These are phyloP conservation scores for Pygocentrus nattereri DNA, from an alignment of 2,797 vertebrate genomes.

Conservation along the genomic window DNA sequence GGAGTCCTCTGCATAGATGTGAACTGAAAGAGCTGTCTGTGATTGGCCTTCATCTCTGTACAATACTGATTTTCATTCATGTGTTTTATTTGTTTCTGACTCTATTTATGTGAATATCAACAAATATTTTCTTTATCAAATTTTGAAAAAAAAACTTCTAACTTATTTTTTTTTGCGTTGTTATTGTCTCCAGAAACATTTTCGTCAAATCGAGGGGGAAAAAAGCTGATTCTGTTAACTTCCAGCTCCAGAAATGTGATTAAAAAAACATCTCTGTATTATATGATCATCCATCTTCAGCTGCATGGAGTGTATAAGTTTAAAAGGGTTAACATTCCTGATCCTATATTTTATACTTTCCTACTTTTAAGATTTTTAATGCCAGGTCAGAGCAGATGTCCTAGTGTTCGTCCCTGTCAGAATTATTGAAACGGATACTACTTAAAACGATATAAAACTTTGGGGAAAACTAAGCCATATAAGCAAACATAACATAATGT, in stretches of 20 bases:
- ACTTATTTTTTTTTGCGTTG: constrained; percentile 75
- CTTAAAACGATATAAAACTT: not conserved
- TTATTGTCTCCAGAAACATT: constrained; percentile 53
- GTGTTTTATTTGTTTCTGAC: constrained; percentile 65
- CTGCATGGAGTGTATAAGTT: not conserved
- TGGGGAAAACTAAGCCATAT: constrained; percentile 34
- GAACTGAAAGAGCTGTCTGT: constrained; percentile 68
- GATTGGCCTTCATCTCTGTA: constrained; percentile 71
- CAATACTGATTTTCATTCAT: constrained; percentile 69
- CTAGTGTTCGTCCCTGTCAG: no score
- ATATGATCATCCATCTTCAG: not conserved
- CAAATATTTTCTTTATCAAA: constrained; percentile 54
- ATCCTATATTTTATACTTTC: not conserved
- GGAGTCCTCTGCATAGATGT: constrained; percentile 71
- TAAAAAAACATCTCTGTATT: not conserved
- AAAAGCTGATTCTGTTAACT: not conserved
- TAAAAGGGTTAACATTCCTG: constrained; percentile 3
- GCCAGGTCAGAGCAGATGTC: not conserved
- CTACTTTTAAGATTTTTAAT: constrained; percentile 2
- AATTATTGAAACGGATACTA: not conserved
- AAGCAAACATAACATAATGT: constrained; percentile 12
- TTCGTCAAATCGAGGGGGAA: not conserved
- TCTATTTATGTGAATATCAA: constrained; percentile 74
- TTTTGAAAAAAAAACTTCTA: constrained; percentile 65
- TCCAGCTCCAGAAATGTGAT: constrained; percentile 8